A percentile compares a stretch with the other conserved stretches of the same genome.
These are phyloP conservation scores for Phania funesta DNA, from an alignment of 2,888 invertebrate species.

Conservation along the genomic window DNA sequence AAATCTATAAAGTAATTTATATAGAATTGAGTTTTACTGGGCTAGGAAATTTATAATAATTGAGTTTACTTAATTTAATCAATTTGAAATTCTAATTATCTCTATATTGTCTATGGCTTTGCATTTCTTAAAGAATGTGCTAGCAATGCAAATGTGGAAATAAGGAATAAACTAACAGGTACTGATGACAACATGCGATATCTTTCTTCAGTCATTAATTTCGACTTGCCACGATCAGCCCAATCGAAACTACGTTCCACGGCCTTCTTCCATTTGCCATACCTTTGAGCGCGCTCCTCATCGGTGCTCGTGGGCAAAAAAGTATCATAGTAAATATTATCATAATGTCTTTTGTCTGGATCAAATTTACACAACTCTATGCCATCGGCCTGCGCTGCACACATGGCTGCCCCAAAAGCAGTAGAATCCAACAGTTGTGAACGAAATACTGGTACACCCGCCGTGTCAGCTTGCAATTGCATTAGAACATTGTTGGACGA, in stretches of 20 bases:
- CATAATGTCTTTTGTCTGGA: constrained; percentile 81
- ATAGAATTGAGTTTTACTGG: no score
- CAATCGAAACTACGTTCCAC: constrained; percentile 95
- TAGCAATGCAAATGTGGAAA: constrained; percentile 86
- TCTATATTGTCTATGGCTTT: constrained; percentile 19
- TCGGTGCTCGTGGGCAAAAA: constrained; percentile 91
- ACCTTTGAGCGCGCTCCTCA: constrained; percentile 90
- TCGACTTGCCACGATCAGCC: constrained; percentile 83
- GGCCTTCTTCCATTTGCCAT: constrained; percentile 97
- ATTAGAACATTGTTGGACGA: constrained; percentile 93
- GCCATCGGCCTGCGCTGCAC: constrained; percentile 90
- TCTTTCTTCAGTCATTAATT: constrained; percentile 91
- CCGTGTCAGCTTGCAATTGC: constrained; percentile 97
- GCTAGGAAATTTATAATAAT: no score
- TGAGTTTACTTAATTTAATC: no score
- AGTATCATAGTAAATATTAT: constrained; percentile 84
- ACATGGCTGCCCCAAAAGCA: constrained; percentile 95
- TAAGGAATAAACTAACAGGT: constrained; percentile 87
- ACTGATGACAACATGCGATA: constrained; percentile 89
- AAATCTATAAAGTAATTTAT: no score
- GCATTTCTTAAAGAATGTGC: constrained; percentile 71
- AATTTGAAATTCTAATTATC: no score
- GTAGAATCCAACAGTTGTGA: constrained; percentile 94
- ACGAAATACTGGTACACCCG: constrained; percentile 93
- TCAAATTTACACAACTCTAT: constrained; percentile 86